Evolutionary conservation across 2,888 invertebrate genomes (phyloP), one percentile per base, ranked within the genome.

Genomic region (Neoscelio sp.): DNA sequence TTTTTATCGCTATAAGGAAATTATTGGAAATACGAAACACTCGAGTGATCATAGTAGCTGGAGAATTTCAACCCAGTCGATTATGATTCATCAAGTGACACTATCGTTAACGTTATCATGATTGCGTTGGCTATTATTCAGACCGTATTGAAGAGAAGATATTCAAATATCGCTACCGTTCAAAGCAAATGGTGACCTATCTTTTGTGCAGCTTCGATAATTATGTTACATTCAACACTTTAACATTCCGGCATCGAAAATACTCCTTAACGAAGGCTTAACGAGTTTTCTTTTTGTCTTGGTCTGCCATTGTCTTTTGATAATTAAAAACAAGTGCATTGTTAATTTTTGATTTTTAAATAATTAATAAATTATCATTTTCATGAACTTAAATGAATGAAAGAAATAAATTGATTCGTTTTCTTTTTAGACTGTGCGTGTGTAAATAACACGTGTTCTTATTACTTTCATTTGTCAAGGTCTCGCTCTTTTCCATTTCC

Each of bases 401-500:
- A n/a, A n/a, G n/a, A n/a, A n/a, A n/a, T n/a, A n/a, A n/a, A n/a
- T 33, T 10, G 2, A 12, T 33, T 33, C 10, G 5, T 33, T 33
- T 6, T 2, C 2, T 7, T 33, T 33, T 33, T n/a, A 33, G 12
- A 12, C 12, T 12, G 33, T 10, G 2, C 50, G n/a, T n/a, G n/a
- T n/a, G n/a, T n/a, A n/a, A n/a, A n/a, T n/a, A 17, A 28, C 58
- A 28, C 28, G 58, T 26, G 30, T 70, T 48, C 38, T 52, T 71
- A 62, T 52, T 54, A 44, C 62, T 62, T 48, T 71, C 26, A 42
- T 62, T 71, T 62, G 46, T 71, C 62, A 62, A 20, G 44, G 10
- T 5, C 52, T 35, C 44, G 17, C 30, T 64, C 18, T 6, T 64
- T 64, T 64, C 30, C 64, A 73, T 73, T 73, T 73, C 73, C 73